These are phyloP conservation scores for Caloenas nicobarica DNA, from an alignment of 2,113 vertebrate genomes.

Conservation along the genomic window DNA sequence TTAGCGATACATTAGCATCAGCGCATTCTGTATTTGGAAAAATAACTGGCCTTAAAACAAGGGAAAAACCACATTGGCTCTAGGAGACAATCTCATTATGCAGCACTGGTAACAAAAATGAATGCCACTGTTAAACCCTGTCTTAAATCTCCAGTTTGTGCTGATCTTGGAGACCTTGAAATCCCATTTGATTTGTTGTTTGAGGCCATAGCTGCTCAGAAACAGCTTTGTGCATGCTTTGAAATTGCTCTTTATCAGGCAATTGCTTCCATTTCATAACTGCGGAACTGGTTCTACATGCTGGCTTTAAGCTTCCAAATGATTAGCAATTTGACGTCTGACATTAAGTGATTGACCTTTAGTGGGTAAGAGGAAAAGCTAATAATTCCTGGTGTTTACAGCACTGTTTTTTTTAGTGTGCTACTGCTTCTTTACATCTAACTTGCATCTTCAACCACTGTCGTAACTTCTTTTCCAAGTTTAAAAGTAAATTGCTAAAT, in stretches of 20 bases:
- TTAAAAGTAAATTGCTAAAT: neutral
- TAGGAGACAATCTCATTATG: slow-evolving; percentile 50
- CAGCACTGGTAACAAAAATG: slow-evolving; percentile 7
- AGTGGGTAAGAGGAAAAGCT: slow-evolving; percentile 2
- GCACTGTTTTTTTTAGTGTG: neutral
- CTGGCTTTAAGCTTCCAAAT: neutral
- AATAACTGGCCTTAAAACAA: slow-evolving; percentile 17
- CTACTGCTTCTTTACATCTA: neutral
- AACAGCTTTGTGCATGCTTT: slow-evolving; percentile 40
- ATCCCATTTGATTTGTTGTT: slow-evolving; percentile 53
- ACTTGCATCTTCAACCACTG: neutral
- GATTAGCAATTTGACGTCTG: slow-evolving; percentile 42
- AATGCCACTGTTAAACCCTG: slow-evolving; percentile 16
- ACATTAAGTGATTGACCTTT: slow-evolving; percentile 50
- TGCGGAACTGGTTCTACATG: neutral
- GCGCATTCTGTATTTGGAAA: neutral
- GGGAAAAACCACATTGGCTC: neutral
- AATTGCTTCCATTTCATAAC: slow-evolving; percentile 18
- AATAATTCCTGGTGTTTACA: slow-evolving; percentile 25
- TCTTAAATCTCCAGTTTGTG: slow-evolving; percentile 29
- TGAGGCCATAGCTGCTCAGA: neutral
- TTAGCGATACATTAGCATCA: neutral
- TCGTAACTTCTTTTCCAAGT: neutral
- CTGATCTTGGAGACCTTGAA: slow-evolving; percentile 57
- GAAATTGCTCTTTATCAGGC: slow-evolving; percentile 53